Evolutionary conservation across 2,797 vertebrate genomes (phyloP).

Genomic region (Bucorvus abyssinicus): DNA sequence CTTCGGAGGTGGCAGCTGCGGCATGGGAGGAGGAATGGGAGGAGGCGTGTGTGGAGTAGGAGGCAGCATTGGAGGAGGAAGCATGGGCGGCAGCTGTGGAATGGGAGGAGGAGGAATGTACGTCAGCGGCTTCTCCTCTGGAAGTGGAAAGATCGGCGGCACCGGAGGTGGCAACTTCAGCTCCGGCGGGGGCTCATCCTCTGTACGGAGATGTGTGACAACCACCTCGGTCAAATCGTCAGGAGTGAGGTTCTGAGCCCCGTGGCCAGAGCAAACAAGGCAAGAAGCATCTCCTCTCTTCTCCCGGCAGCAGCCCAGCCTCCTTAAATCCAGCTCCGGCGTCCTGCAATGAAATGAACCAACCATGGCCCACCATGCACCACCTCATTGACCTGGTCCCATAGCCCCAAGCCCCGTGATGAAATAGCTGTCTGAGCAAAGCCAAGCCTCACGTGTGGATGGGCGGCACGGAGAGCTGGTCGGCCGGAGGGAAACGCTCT

Average conservation of each 20-base stretch:
- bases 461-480: neutral
- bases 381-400: neutral
- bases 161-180: neutral
- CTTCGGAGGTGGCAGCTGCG: neutral
- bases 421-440: neutral
- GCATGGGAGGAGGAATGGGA: neutral
- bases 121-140: neutral
- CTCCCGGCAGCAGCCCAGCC: neutral
- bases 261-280: neutral
- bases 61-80: neutral
- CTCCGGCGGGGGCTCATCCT: neutral
- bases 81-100: neutral
- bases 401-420: neutral
- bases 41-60: neutral
- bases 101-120: neutral
- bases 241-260: slow-evolving; percentile 1
- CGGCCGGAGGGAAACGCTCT: neutral
- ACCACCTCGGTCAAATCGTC: slow-evolving; percentile 31
- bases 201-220: neutral
- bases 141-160: neutral
- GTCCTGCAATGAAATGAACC: neutral
- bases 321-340: neutral
- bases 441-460: neutral
- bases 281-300: neutral
- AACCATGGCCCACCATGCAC: neutral